Evolutionary conservation across 2,113 vertebrate genomes (phyloP), one percentile per base, ranked within the genome.

Genomic region (Orcinus orca): DNA sequence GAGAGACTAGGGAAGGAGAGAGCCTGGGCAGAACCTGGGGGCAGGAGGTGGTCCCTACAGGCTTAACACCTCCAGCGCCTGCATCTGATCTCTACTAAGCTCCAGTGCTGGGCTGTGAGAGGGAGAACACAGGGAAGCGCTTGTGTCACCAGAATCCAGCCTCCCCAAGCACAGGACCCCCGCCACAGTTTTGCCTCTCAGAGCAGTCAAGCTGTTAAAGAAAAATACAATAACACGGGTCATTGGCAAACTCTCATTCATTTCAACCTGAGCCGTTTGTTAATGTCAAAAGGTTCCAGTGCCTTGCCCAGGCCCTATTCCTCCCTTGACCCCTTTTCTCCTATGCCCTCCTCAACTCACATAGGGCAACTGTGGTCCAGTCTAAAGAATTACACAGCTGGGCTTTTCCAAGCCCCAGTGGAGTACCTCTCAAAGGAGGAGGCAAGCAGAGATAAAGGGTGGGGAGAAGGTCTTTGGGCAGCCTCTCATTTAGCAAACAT

Each of bases 201-300:
- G 47, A 70, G 95, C 76, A 95, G 62, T 58, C 62, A 90, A 1
- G 36, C 82, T 87, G 89, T 73, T 90, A 63, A 93, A 90, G 87
- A 71, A 92, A 96, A 95, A 93, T 62, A 71, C 65, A 82, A 38
- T 63, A 95, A 90, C 2, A 12, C 53, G 53, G 9, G 44, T 91
- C 95, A 93, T 5, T 74, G 86, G 68, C 86, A 84, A 92, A 91
- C 50, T 76, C 92, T 79, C 79, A 73, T 26, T 58, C 89, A 67
- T 77, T 62, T 96, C 70, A 63, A 58, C 84, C 65, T 20, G 41
- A 95, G 50, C 90, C 62, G n/a, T 29, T 87, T 50, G 79, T 38
- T 77, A 92, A 60, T 55, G 80, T 93, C 70, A 50, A 62, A 87
- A 89, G 26, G 50, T 53, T 92, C 67, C 44, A 47, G 41, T 2